phyloP scores from a whole-genome alignment of 2,113 vertebrate genomes.

The Chaetorhynchus papuensis region DNA sequence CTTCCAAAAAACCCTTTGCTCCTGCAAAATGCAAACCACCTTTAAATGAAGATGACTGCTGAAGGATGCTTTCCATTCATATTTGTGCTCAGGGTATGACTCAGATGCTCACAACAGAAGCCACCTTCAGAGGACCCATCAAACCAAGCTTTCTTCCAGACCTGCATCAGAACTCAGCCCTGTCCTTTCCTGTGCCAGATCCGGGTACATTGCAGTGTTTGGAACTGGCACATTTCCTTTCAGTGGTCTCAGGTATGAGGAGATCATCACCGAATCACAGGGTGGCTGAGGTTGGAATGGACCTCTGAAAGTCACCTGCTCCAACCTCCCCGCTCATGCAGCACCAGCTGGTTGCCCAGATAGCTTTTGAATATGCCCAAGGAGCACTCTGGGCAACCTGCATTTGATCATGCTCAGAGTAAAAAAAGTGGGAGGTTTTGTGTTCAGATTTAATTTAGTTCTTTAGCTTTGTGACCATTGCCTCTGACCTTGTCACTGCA shows the following conservation, averaged over 20 bases:
- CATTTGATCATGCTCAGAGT: neutral
- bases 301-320: neutral
- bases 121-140: neutral
- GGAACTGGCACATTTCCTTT: neutral
- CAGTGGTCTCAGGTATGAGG: rapidly evolving
- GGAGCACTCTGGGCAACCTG: neutral
- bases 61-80: neutral
- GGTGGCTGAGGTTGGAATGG: neutral
- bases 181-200: neutral
- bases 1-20: neutral
- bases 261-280: neutral
- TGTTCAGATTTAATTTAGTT: neutral
- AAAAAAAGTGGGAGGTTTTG: neutral
- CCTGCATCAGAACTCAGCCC: neutral
- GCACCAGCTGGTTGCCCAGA: neutral
- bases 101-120: neutral
- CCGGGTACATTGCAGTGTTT: neutral
- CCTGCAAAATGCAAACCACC: neutral
- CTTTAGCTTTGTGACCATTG: neutral
- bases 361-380: neutral
- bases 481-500: neutral
- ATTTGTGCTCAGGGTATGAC: neutral
- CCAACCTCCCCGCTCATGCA: neutral
- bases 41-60: neutral
- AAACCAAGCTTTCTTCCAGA: neutral